phyloP scores from a whole-genome alignment of 2,888 invertebrate species.

The Cryptosula pallasiana region DNA sequence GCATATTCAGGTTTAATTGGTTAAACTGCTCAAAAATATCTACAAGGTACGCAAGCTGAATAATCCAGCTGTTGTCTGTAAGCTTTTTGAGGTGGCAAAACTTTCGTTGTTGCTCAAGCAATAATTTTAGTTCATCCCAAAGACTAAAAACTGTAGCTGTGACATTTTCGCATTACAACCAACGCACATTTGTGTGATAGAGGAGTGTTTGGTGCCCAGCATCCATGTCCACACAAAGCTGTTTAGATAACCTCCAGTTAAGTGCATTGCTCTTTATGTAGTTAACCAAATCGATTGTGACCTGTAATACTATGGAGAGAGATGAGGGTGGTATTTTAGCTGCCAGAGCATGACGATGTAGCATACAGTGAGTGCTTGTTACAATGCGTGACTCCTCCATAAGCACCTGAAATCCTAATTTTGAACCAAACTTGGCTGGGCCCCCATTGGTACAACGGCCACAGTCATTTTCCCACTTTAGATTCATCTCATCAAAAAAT shows the following conservation, averaged over 20 bases:
- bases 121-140: not conserved
- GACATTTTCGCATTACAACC: not conserved
- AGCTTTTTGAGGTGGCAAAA: not conserved
- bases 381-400: not conserved
- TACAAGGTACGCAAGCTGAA: constrained; percentile 10
- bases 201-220: not conserved
- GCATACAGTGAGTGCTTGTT: not conserved
- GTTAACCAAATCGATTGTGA: not conserved
- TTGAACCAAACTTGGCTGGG: not conserved
- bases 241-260: not conserved
- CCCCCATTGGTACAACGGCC: constrained; percentile 14
- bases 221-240: not conserved
- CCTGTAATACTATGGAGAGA: not conserved
- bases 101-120: too few species aligned
- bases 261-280: not conserved
- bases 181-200: not conserved
- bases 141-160: not conserved
- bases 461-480: constrained; percentile 6
- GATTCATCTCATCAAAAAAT: constrained; percentile 15
- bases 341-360: not conserved
- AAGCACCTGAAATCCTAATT: constrained; percentile 6
- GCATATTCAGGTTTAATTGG: constrained; percentile 5
- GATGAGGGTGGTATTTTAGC: not conserved
- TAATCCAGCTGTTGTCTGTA: constrained; percentile 13
- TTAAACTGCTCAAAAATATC: constrained; percentile 21